Conservation (phyloP, 2,888 invertebrate species). For the Cerastis rubricosa region DNA sequence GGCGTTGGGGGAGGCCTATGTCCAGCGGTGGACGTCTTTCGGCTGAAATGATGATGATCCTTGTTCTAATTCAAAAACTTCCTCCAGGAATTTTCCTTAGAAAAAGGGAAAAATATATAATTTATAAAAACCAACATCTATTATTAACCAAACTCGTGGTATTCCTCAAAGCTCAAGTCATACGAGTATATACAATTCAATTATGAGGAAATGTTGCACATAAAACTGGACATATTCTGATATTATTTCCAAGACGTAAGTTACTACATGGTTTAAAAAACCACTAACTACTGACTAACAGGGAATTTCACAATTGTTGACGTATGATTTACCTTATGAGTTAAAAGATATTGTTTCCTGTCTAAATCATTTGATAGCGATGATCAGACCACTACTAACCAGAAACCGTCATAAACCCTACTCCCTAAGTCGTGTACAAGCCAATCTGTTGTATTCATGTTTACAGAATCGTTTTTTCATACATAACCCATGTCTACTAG, state of each 20-base stretch:
- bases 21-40: no score
- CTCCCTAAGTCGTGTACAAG: no score
- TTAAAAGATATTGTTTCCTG: constrained; percentile 1
- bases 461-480: no score
- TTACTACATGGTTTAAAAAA: not conserved
- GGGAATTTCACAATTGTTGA: not conserved
- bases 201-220: not conserved
- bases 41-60: no score
- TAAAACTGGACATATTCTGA: not conserved
- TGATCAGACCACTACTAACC: not conserved
- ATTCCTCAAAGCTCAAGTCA: not conserved
- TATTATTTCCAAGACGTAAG: not conserved
- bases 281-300: constrained; percentile 2
- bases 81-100: not conserved
- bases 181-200: not conserved
- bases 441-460: no score
- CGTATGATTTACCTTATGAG: not conserved
- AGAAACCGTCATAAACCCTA: no score
- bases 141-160: no score
- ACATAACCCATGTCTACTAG: no score
- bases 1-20: no score
- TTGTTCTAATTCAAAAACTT: no score
- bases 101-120: not conserved
- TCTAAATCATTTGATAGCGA: constrained; percentile 18
- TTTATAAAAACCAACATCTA: not conserved